These are phyloP conservation scores for Maniola hyperantus DNA, from an alignment of 2,888 invertebrate species.

Conservation along the genomic window DNA sequence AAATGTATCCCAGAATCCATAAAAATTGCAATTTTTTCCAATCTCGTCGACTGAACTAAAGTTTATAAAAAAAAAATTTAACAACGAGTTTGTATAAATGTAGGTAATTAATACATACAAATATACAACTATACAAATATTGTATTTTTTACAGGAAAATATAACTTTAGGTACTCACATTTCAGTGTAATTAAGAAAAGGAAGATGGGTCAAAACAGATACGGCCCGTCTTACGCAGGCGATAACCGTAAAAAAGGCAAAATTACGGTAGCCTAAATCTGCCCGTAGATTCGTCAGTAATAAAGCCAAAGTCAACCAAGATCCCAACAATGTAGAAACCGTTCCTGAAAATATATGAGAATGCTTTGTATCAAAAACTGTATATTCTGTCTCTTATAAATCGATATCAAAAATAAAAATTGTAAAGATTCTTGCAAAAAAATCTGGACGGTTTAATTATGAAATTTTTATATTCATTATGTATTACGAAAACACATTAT, in stretches of 20 bases:
- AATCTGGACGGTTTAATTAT: too few relatives aligned
- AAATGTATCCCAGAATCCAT: conserved; percentile 69
- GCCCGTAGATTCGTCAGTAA: conserved; percentile 49
- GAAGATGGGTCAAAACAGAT: conserved; percentile 43
- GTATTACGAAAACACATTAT: too few relatives aligned
- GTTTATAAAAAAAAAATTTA: conserved; percentile 4
- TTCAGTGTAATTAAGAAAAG: conserved; percentile 45
- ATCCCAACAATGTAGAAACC: conserved; percentile 49
- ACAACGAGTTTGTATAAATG: not conserved
- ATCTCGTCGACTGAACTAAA: conserved; percentile 49
- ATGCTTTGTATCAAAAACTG: not conserved
- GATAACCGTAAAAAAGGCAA: conserved; percentile 63
- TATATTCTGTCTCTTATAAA: not conserved
- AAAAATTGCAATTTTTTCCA: conserved; percentile 52
- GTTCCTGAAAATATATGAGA: conserved; percentile 46
- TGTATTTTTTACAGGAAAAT: not conserved
- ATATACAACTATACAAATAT: too few relatives aligned
- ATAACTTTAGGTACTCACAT: conserved; percentile 43
- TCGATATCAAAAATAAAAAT: too few relatives aligned
- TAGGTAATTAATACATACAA: not conserved
- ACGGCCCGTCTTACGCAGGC: conserved; percentile 53
- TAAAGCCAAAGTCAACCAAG: conserved; percentile 53
- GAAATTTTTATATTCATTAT: too few relatives aligned
- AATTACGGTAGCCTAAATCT: conserved; percentile 64
- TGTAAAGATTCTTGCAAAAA: too few relatives aligned